A percentile compares a stretch with the other conserved stretches of the same genome.
phyloP scores from a whole-genome alignment of 2,888 invertebrate genomes.

The Vesta saturnalis region DNA sequence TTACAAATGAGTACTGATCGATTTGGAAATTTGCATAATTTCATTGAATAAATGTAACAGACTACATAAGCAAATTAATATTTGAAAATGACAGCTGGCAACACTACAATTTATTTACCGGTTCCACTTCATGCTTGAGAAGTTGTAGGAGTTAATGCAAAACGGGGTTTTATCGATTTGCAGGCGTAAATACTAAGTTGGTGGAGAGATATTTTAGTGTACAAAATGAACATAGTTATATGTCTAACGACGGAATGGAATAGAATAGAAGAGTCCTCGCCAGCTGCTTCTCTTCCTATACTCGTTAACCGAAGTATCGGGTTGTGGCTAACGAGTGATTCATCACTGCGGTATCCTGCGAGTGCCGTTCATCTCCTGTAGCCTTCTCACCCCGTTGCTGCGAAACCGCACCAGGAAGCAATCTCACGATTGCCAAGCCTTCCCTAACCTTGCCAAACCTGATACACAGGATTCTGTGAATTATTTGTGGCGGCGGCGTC shows the following conservation, averaged over 20 bases:
- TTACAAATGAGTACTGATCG: neutral
- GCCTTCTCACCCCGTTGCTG: constrained; percentile 33
- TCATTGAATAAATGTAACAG: neutral
- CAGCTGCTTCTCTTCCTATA: constrained; percentile 34
- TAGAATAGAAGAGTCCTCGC: constrained; percentile 21
- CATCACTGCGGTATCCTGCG: constrained; percentile 50
- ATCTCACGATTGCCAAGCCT: constrained; percentile 45
- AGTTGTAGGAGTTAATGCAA: neutral
- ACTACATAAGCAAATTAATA: neutral
- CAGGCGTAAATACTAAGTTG: constrained; percentile 28
- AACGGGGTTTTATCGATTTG: neutral
- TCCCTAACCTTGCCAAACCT: constrained; percentile 39
- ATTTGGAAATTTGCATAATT: neutral
- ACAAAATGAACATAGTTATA: constrained; percentile 30
- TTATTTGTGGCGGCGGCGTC: constrained; percentile 43
- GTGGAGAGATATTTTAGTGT: constrained; percentile 32
- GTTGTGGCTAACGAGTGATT: constrained; percentile 55
- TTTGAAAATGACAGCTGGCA: neutral
- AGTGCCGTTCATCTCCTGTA: constrained; percentile 40
- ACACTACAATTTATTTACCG: constrained; percentile 1
- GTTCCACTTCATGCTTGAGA: neutral
- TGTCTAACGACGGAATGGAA: constrained; percentile 27
- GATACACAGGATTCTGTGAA: constrained; percentile 42
- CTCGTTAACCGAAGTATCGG: constrained; percentile 53
- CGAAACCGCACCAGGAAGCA: constrained; percentile 43